phyloP scores from a whole-genome alignment of 2,888 invertebrate species.

The Nephrotoma guestfalica region DNA sequence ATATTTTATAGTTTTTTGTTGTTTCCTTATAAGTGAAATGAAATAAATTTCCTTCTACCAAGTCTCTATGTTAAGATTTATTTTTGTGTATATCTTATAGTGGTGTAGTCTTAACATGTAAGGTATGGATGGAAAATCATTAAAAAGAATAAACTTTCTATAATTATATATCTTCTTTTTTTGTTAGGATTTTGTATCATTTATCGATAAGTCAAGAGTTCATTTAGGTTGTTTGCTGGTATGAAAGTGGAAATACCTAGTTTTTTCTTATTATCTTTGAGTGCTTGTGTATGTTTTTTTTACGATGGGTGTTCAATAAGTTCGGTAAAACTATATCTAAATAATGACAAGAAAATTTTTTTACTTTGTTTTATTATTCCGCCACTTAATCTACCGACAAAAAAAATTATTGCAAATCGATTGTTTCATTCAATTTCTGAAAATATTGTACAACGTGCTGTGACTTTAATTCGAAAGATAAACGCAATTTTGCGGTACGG shows the following conservation, averaged over 20 bases:
- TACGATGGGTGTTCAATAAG: too few species aligned
- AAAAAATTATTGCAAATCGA: too few species aligned
- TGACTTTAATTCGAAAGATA: too few species aligned
- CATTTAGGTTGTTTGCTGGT: not conserved
- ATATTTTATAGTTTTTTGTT: not conserved
- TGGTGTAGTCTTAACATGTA: not conserved
- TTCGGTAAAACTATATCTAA: too few species aligned
- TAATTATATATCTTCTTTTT: not conserved
- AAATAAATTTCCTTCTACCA: not conserved
- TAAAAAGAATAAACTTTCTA: not conserved
- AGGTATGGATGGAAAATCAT: not conserved
- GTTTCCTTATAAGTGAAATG: not conserved
- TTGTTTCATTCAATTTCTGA: too few species aligned
- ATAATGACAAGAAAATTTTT: too few species aligned
- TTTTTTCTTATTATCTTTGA: not conserved
- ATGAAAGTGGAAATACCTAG: not conserved
- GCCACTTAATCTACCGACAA: too few species aligned
- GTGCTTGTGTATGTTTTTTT: not conserved
- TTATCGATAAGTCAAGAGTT: not conserved
- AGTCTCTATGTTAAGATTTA: not conserved
- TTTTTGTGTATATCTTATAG: not conserved
- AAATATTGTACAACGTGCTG: too few species aligned
- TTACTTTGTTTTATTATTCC: too few species aligned
- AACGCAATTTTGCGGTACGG: too few species aligned
- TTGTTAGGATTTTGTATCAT: not conserved